phyloP scores from a whole-genome alignment of 2,113 vertebrate species.

The Artemisiospiza belli region DNA sequence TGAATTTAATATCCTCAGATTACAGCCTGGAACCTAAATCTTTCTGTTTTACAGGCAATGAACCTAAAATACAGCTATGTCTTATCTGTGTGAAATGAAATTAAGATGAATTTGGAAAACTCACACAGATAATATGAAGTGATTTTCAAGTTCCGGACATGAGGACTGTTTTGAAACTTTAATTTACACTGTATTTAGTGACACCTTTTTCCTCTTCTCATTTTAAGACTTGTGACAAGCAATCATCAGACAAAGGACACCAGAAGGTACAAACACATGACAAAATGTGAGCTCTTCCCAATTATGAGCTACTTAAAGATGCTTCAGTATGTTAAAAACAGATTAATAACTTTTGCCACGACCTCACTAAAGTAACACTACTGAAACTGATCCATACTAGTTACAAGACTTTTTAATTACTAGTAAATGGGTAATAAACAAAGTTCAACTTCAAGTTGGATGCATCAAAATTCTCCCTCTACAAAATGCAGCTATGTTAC shows the following conservation, averaged over 20 bases:
- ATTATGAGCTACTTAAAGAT: background rate
- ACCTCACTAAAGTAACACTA: background rate
- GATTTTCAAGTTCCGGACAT: background rate
- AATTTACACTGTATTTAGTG: background rate
- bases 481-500: background rate
- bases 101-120: background rate
- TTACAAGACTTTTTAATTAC: background rate
- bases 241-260: background rate
- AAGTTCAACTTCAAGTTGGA: background rate
- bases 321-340: background rate
- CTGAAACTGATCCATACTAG: background rate
- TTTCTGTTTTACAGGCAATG: background rate
- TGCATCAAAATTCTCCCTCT: background rate
- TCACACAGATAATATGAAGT: background rate
- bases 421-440: background rate
- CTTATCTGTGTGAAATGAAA: background rate
- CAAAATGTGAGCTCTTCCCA: background rate
- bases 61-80: background rate
- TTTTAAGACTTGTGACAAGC: background rate
- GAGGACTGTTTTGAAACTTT: background rate
- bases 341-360: background rate
- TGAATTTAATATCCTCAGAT: fast-evolving
- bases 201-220: background rate
- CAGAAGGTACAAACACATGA: background rate
- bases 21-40: background rate